Evolutionary conservation across 1,140 invertebrate species (phyloP), one percentile per base, ranked within the genome.

Genomic region (Drosophila chauvacae): DNA sequence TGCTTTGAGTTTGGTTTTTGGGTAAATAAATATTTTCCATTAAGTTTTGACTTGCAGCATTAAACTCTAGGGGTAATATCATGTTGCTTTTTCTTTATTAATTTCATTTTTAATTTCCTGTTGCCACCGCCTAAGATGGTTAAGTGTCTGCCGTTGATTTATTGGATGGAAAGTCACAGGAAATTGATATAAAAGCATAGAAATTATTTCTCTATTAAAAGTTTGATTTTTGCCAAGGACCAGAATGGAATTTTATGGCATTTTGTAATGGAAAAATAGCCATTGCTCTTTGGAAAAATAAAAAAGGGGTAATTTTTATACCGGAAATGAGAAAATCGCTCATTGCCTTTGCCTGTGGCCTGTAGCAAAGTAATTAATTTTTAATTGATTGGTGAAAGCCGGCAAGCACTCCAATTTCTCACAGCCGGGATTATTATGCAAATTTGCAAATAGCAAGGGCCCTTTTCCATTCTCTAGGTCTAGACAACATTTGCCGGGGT

Each of bases 341-440:
- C 35, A 44, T 41, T 53, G 42, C 42, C 47, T 35, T 55, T 68
- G 51, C 75, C 75, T 58, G 57, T 44, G 73, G 50, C 35, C 72
- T 41, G 16, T 14, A 41, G 61, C 26, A 76, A 76, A 57, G 61
- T 77, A 77, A 69, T 77, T 77, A 77, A 77, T 77, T 77, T 69
- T 61, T 61, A 77, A 77, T 77, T 77, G 74, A 77, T 77, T 77
- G 74, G 62, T 66, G 50, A 61, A 39, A 64, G 68, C 23, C 58
- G 41, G 37, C 51, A 55, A 39, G 53, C 37, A 37, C 71, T 56
- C 26, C 68, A 63, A 62, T 74, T 53, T 30, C 59, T 48, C 33
- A 30, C 26, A 20, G 63, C 42, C 41, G 1, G 42, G 33, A 47
- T 37, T 66, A 66, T 75, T 76, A 75, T 76, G 73, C 60, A 75